Percentiles rank a stretch among this genome's conserved stretches.
Conservation (phyloP, 2,888 invertebrate genomes). For the Arctia plantaginis region DNA sequence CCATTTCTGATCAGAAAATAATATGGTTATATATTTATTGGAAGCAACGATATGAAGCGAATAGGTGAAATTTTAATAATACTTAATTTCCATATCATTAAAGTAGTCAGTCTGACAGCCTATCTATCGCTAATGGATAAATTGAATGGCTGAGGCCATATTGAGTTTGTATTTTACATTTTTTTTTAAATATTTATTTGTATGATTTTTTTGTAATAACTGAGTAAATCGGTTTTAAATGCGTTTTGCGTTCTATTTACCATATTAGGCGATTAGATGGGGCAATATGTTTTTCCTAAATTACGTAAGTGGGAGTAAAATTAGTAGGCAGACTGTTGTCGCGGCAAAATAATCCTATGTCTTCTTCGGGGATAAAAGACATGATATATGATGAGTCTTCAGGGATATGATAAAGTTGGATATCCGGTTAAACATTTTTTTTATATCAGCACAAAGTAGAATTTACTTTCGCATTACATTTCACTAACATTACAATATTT, state of each 20-base stretch:
- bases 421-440: conserved; percentile 38
- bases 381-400: background rate
- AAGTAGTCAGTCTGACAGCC: background rate
- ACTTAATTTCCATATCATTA: background rate
- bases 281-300: background rate
- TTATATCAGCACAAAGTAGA: conserved; percentile 48
- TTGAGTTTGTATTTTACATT: background rate
- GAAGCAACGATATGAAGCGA: too few relatives aligned
- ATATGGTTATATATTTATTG: too few relatives aligned
- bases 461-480: background rate
- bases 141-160: background rate
- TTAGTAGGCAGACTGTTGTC: too few relatives aligned
- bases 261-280: background rate
- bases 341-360: background rate
- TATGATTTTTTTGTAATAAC: background rate
- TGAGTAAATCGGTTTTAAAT: background rate
- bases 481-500: background rate
- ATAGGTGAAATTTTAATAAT: background rate
- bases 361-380: background rate
- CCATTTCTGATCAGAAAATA: too few relatives aligned
- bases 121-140: background rate
- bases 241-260: background rate
- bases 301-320: background rate
- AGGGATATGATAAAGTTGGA: background rate
- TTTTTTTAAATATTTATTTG: background rate